A percentile compares a stretch with the other conserved stretches of the same genome.
Evolutionary conservation across 1,140 invertebrate species (phyloP).

Genomic region (Hyposmocoma kahamanoa): DNA sequence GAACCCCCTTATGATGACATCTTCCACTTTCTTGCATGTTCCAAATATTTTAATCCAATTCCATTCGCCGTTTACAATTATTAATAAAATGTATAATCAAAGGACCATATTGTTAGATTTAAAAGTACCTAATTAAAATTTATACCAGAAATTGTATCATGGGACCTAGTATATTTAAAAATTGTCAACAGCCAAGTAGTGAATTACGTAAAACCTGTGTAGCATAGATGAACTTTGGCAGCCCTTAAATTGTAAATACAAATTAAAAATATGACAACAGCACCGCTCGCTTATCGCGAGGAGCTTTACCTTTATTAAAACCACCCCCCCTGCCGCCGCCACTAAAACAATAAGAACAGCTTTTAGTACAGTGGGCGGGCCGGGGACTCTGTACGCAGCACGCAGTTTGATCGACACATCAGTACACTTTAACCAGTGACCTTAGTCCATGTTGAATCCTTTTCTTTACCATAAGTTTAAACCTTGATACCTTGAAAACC

Average conservation of each 20-base stretch:
- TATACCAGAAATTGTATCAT: constrained; percentile 6
- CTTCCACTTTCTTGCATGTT: too few relatives aligned
- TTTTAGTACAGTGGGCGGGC: constrained; percentile 79
- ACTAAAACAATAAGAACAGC: constrained; percentile 88
- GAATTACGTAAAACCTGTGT: constrained; percentile 14
- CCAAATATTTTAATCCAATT: too few relatives aligned
- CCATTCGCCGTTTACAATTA: too few relatives aligned
- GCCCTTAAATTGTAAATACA: constrained; percentile 70
- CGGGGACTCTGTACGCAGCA: constrained; percentile 77
- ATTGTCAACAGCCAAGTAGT: constrained; percentile 26
- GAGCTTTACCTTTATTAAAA: constrained; percentile 92
- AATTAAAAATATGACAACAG: constrained; percentile 80
- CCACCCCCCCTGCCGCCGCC: constrained; percentile 88
- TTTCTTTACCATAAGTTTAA: constrained; percentile 60
- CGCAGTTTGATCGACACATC: constrained; percentile 74
- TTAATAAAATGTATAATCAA: too few relatives aligned
- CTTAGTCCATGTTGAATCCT: constrained; percentile 68
- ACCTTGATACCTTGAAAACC: constrained; percentile 66
- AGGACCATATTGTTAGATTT: constrained; percentile 2
- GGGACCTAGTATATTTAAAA: too few relatives aligned
- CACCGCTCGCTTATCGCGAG: constrained; percentile 78
- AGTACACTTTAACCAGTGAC: constrained; percentile 76
- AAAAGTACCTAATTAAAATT: background rate
- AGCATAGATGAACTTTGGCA: constrained; percentile 56
- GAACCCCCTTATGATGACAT: too few relatives aligned